Evolutionary conservation across 2,888 invertebrate species (phyloP), one percentile per base, ranked within the genome.

Genomic region (Andrena trimmerana): DNA sequence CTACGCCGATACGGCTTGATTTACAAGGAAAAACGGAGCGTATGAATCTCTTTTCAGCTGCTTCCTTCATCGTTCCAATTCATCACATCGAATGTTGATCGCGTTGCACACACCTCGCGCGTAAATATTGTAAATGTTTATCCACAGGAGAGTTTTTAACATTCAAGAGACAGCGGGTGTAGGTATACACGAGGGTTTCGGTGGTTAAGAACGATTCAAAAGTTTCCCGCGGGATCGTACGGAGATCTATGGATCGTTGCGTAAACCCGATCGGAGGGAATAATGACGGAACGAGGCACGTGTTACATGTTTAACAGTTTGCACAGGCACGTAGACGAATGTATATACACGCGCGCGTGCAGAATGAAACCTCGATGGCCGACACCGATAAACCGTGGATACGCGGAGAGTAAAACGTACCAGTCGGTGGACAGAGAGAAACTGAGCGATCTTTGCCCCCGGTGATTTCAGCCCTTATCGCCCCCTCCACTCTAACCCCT

Each of bases 401-500:
- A 71, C 63, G 60, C 48, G 36, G 33, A 33, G 85, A 82, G 88
- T 88, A 86, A 86, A 86, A 89, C 89, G 79, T 79, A 54, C 79
- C 60, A 73, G 81, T 13, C 85, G 82, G 87, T 87, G 92, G 91
- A 90, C 91, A 89, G 89, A 90, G 88, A 89, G 90, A 88, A 91
- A 93, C 93, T 93, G 93, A 90, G 86, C 90, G 90, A 93, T 92
- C 92, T 92, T 93, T 92, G 90, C 85, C 90, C 90, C 90, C 84
- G 84, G 88, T 92, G 88, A 91, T 92, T 92, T 92, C 90, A 91
- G 91, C 91, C 91, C 93, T 93, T 92, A 92, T 91, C 92, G 86
- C 80, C 88, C 29, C 86, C 31, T 86, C 87, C 88, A 86, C 91
- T 86, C 90, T 80, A 81, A 80, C 82, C 69, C 85, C 70, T 57